Base-by-base conservation (phyloP, 2,797 vertebrate genomes). In the Hozukius guyotensis region DNA sequence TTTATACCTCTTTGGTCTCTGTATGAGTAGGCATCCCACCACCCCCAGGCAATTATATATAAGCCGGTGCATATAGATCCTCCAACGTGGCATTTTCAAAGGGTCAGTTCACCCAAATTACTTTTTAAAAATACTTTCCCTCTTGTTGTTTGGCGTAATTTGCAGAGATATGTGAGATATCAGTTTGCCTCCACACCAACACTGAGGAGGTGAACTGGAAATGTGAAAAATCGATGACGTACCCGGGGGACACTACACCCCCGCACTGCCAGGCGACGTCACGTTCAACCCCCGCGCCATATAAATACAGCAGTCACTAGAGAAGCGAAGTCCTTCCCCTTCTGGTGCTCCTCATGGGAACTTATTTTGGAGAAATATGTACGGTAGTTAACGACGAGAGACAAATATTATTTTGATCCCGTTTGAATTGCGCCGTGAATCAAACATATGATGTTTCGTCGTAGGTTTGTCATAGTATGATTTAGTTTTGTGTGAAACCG, bases 1-100 rank as follows among this genome's bases (percentile, higher is more conserved):
- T 78, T 82, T 53, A 68, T 49, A 8, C 31, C 42, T 22, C 49
- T 75, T 64, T 18, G 66, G 59, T 73, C 65, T 84, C 70, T 56
- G 31, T 61, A 5, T 49, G 65, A 80, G 52, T 8, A 38, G 57
- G 14, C 25, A 74, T 60, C 63, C 59, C 20, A 62, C 66, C 55
- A 27, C 74, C 67, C 38, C 24, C 24, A 20, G 29, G 62, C 49
- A 4, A 59, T 84, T 78, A 65, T 18, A 62, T 24, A 65, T 62
- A 38, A 84, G 22, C 60, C 49, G 36, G 6, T 29, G 70, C 24
- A 53, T 66, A 78, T 22, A 65, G 27, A 80, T 55, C 62, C 65
- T 70, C 49, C 8, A 77, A 32, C 57, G 5, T 2, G 24, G 16
- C 7, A 10, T 25, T 66, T 63, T 69, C 56, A 66, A 64, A 60